Base-by-base conservation (phyloP, 1,140 invertebrate species). In the Eurosta solidaginis region DNA sequence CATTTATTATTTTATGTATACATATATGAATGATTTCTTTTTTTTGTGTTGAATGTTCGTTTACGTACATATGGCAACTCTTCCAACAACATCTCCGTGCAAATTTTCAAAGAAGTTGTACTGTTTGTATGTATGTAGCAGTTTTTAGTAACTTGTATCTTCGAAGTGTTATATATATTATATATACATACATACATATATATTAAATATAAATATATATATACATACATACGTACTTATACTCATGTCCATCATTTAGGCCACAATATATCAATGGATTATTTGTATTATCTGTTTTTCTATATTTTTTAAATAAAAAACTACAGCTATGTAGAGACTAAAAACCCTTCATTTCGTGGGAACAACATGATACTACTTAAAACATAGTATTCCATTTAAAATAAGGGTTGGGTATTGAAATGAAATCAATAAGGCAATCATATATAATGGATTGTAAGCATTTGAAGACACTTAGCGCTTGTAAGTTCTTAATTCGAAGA, bases 71-170 rank as follows among this genome's bases (percentile, higher is more conserved):
- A 17, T 17, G 9, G 54, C 54, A 33, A 14, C 27, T 33, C 22
- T 25, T 74, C n/a, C 17, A 45, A 45, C 44, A 45, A 45, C 17
- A 45, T 45, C 17, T 45, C n/a, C n/a, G n/a, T n/a, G n/a, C n/a
- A n/a, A n/a, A n/a, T n/a, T n/a, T n/a, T n/a, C n/a, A n/a, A n/a
- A n/a, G n/a, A n/a, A n/a, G n/a, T 36, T 27, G 25, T 54, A 54
- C 27, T 54, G 50, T 68, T 14, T 68, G 59, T 68, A 68, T 40
- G 29, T 17, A 68, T 40, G 59, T 68, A n/a, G 29, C 33, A 14
- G 33, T 29, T 68, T 40, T 68, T 68, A 68, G 59, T 68, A 68
- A 68, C 59, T 68, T 68, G 36, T 68, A 68, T 68, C 59, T 40
- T 68, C n/a, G 20, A 68, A 68, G 36, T 17, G 45, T 49, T 77